Evolutionary conservation across 2,888 invertebrate species (phyloP).

Genomic region (Drosophila subsilvestris): DNA sequence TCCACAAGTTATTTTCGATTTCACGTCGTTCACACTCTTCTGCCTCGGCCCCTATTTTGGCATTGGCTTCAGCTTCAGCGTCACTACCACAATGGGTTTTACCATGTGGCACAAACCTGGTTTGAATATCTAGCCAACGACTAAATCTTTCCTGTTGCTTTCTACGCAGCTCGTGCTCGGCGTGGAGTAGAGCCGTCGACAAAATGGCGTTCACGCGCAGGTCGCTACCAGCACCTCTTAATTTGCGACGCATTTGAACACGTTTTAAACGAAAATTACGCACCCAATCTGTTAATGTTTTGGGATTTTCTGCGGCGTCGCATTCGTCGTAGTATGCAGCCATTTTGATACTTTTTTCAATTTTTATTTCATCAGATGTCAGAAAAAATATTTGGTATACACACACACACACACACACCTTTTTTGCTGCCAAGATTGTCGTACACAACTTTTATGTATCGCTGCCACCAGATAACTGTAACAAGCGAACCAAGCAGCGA

Average conservation of each 20-base stretch:
- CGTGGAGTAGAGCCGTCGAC: constrained; percentile 85
- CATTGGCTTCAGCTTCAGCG: constrained; percentile 41
- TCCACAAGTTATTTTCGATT: constrained; percentile 82
- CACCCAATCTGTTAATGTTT: constrained; percentile 85
- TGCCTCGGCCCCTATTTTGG: constrained; percentile 59
- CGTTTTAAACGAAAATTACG: constrained; percentile 86
- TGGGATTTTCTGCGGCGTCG: constrained; percentile 65
- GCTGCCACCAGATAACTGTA: constrained; percentile 39
- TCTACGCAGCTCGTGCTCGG: constrained; percentile 85
- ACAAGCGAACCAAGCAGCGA: constrained; percentile 2
- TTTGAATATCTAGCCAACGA: constrained; percentile 85
- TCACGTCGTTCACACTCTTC: constrained; percentile 71
- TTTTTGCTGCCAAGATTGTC: constrained; percentile 38
- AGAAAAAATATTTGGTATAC: constrained; percentile 18
- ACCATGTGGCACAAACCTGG: constrained; percentile 77
- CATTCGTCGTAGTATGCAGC: constrained; percentile 64
- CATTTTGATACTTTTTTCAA: constrained; percentile 53
- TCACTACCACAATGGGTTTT: constrained; percentile 62
- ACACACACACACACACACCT: constrained; percentile 70
- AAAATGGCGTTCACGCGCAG: constrained; percentile 86
- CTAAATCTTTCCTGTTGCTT: constrained; percentile 86
- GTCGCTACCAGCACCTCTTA: constrained; percentile 84
- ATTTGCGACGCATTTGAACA: constrained; percentile 84
- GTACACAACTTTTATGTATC: constrained; percentile 22
- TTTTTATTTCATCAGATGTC: constrained; percentile 43